Evolutionary conservation across 37 sponge, comb jelly and placozoan genomes (phyloP).

Genomic region (Cliona cf. orientalis): DNA sequence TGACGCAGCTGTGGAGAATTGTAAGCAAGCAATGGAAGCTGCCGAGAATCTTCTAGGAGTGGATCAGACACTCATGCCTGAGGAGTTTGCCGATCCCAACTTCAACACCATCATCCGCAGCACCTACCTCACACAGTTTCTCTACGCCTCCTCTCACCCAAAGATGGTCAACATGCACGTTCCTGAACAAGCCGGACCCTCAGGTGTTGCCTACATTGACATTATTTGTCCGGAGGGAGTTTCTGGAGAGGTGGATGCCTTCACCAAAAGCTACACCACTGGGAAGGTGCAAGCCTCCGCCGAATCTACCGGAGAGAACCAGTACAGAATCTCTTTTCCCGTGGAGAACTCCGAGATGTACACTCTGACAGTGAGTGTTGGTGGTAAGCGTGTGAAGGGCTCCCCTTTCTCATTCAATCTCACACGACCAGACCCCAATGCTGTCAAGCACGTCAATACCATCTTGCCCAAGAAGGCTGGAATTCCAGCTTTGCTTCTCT

Average conservation of each 20-base stretch:
- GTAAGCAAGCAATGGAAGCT: conserved; percentile 67
- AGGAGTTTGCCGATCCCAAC: conserved; percentile 57
- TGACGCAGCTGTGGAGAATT: conserved; percentile 68
- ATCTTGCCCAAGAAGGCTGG: conserved; percentile 42
- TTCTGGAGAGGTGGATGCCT: background rate
- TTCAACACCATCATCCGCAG: conserved; percentile 83
- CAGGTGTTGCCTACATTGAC: conserved; percentile 27
- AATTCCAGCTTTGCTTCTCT: conserved; percentile 25
- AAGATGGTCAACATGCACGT: conserved; percentile 12
- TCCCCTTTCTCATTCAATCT: conserved; percentile 62
- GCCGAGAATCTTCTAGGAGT: conserved; percentile 72
- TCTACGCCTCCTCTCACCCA: background rate
- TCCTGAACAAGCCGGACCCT: conserved; percentile 37
- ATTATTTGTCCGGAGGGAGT: background rate
- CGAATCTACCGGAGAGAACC: background rate
- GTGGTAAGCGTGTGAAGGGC: conserved; percentile 49
- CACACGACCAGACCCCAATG: background rate
- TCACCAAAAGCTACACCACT: background rate
- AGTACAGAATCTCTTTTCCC: conserved; percentile 28
- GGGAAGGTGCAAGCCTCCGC: conserved; percentile 34
- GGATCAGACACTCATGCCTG: conserved; percentile 63
- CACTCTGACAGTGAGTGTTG: conserved; percentile 36
- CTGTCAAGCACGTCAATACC: conserved; percentile 20
- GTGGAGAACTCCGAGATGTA: conserved; percentile 49
- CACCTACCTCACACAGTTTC: conserved; percentile 88